These are phyloP conservation scores for Conger conger DNA, from an alignment of 2,113 vertebrate species.

Conservation along the genomic window DNA sequence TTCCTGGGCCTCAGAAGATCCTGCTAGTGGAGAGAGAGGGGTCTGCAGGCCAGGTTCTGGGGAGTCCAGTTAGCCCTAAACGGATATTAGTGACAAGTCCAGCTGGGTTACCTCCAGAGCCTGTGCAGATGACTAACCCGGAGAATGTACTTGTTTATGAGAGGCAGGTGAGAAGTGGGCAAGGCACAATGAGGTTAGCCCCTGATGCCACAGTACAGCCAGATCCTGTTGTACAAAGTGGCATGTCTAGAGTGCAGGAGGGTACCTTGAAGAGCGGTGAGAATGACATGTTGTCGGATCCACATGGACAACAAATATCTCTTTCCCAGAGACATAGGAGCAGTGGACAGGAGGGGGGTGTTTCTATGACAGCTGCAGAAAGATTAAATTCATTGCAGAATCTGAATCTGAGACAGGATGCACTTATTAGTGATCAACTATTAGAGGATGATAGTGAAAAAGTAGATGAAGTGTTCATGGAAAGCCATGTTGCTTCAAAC, in stretches of 20 bases:
- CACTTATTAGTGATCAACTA: too few relatives aligned
- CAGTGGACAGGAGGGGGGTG: neutral
- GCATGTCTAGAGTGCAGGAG: neutral
- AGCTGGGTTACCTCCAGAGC: neutral
- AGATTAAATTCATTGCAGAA: too few relatives aligned
- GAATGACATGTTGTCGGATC: neutral
- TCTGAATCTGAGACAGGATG: too few relatives aligned
- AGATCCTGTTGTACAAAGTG: neutral
- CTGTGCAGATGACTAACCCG: neutral
- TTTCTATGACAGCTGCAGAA: too few relatives aligned
- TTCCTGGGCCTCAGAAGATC: neutral
- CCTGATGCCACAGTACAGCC: too few relatives aligned
- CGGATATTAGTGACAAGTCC: neutral
- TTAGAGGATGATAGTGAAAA: neutral
- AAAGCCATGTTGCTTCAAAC: neutral
- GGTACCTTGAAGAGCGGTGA: neutral
- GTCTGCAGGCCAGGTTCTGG: neutral
- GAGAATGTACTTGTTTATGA: neutral
- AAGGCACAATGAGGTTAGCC: too few relatives aligned
- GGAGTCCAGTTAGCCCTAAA: neutral
- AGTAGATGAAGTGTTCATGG: neutral
- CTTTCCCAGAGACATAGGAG: neutral
- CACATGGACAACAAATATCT: neutral
- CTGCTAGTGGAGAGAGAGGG: neutral
- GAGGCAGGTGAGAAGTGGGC: neutral